phyloP scores from a whole-genome alignment of 1,140 invertebrate genomes.

The Pararge aegeria region DNA sequence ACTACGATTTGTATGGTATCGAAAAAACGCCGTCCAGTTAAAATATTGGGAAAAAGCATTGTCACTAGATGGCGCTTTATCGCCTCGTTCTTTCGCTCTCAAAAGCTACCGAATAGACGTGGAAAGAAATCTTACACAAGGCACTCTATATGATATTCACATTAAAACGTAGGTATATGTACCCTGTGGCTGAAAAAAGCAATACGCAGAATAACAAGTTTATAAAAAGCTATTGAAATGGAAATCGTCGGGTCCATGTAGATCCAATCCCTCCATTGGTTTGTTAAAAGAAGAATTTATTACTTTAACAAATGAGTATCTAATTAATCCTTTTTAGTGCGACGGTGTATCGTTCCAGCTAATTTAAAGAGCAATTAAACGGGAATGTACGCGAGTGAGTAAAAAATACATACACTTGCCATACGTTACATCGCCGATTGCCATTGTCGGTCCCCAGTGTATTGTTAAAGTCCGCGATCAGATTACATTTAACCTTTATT shows the following conservation, averaged over 20 bases:
- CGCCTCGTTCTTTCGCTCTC: no score
- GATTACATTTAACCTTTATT: conserved; percentile 63
- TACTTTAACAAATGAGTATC: not conserved
- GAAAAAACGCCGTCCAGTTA: no score
- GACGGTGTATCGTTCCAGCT: conserved; percentile 25
- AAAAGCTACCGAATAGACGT: no score
- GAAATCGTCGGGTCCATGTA: not conserved
- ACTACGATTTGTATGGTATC: no score
- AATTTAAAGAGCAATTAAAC: conserved; percentile 37
- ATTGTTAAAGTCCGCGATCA: conserved; percentile 56
- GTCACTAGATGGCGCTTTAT: no score
- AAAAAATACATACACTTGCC: conserved; percentile 27
- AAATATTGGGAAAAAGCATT: no score
- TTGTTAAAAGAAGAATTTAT: conserved; percentile 8
- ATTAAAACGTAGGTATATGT: no score
- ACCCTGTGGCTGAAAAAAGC: no score
- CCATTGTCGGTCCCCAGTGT: conserved; percentile 48
- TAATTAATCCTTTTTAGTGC: conserved; percentile 26
- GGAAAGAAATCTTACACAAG: no score
- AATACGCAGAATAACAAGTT: no score
- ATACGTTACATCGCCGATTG: conserved; percentile 31
- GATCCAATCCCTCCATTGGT: not conserved
- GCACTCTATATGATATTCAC: no score
- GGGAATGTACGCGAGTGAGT: conserved; percentile 34
- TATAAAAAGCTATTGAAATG: not conserved